Evolutionary conservation across 2,888 invertebrate species (phyloP), one percentile per base, ranked within the genome.

Genomic region (Amphiduros pacificus): DNA sequence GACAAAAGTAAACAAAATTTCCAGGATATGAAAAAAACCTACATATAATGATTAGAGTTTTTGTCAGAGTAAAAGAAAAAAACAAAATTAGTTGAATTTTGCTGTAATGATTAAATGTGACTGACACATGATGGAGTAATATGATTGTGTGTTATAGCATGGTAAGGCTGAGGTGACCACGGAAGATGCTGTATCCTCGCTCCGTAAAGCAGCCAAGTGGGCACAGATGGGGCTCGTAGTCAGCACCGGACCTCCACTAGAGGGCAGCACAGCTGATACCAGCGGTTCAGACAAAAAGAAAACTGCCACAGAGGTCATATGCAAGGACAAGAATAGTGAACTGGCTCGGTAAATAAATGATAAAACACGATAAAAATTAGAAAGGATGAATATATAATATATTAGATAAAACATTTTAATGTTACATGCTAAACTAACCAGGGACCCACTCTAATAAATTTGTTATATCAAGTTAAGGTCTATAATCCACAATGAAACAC

Each of bases 171-270:
- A 81, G 44, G 68, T 81, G 48, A 74, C 75, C 20, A 80, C 80
- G 44, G 83, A 82, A 57, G 82, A 82, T 62, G 78, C 80, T 1
- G 68, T 76, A 50, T 68, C 73, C 32, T 81, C 82, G 6, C 71
- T 80, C 26, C 71, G 77, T 29, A 74, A 76, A 60, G 83, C 81
- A 11, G 77, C 78, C 50, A 80, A 81, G 67, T 80, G 81, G 78
- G 80, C 82, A 28, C 80, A 81, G 73, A 74, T 77, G 67, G 83
- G 83, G 0, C 71, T 81, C 26, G 75, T 82, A 3, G 77, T 81
- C 6, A 81, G 82, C 24, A 77, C 81, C 17, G 77, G 77, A 2
- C 76, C 80, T 2, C 79, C 80, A 2, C 69, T 73, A 14, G 78
- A 80, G n/a, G 68, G 63, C 4, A 64, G 66, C 2, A 51, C 71